phyloP scores from a whole-genome alignment of 1,140 invertebrate species.

The Drosophila leontia region DNA sequence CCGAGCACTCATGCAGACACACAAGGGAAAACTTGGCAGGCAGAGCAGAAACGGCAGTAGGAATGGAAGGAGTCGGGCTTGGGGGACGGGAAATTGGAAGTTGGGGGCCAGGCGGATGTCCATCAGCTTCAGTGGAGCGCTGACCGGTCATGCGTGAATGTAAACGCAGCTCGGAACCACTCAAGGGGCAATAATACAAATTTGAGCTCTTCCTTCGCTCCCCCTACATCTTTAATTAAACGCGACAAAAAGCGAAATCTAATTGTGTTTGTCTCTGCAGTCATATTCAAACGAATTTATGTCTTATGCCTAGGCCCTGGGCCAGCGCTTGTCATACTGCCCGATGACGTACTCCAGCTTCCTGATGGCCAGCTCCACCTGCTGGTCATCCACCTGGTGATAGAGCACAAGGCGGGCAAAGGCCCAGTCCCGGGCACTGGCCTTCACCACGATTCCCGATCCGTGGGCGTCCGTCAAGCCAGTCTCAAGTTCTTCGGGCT shows the following conservation, averaged over 20 bases:
- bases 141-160: slow-evolving; percentile 73
- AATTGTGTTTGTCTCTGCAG: slow-evolving; percentile 47
- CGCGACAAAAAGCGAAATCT: slow-evolving; percentile 44
- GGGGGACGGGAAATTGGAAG: slow-evolving; percentile 11
- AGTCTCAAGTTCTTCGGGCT: slow-evolving; percentile 86
- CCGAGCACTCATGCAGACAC: slow-evolving; percentile 66
- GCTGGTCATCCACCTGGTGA: slow-evolving; percentile 88
- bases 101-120: slow-evolving; percentile 32
- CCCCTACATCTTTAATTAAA: slow-evolving; percentile 69
- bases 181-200: slow-evolving; percentile 72
- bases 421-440: slow-evolving; percentile 86
- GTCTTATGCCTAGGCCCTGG: slow-evolving; percentile 3
- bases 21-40: slow-evolving; percentile 24
- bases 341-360: slow-evolving; percentile 88
- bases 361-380: slow-evolving; percentile 87
- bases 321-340: slow-evolving; percentile 85
- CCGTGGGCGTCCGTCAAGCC: slow-evolving; percentile 84
- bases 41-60: too few relatives aligned
- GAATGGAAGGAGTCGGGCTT: not conserved
- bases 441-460: slow-evolving; percentile 86
- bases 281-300: slow-evolving; percentile 22
- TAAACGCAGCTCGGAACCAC: slow-evolving; percentile 66
- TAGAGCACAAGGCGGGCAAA: slow-evolving; percentile 89
- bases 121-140: slow-evolving; percentile 39
- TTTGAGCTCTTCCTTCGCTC: slow-evolving; percentile 50